Percentiles rank a stretch among this genome's conserved stretches.
phyloP scores from a whole-genome alignment of 2,888 invertebrate species.

The Conops quadrifasciatus region DNA sequence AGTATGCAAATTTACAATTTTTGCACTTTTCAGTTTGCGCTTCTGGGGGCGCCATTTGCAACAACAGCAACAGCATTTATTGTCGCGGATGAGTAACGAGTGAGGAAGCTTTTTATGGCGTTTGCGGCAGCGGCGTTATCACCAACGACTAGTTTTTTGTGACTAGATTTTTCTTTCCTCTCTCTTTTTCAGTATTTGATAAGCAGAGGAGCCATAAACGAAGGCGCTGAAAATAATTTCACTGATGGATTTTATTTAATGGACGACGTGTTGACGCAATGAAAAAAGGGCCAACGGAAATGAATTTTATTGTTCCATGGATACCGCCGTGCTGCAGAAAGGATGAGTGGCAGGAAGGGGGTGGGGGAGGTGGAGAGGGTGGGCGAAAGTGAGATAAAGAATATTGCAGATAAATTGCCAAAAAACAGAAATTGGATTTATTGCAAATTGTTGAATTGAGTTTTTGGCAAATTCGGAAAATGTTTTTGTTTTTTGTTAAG shows the following conservation, averaged over 20 bases:
- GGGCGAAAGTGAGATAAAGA: background rate
- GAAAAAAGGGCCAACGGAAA: conserved; percentile 13
- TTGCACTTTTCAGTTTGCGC: conserved; percentile 39
- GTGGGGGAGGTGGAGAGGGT: background rate
- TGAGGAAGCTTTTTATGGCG: conserved; percentile 61
- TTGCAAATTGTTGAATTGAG: conserved; percentile 1
- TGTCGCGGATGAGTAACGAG: conserved; percentile 62
- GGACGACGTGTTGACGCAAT: conserved; percentile 41
- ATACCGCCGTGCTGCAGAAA: background rate
- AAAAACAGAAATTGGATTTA: conserved; percentile 40
- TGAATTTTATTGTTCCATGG: conserved; percentile 13
- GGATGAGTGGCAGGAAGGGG: background rate
- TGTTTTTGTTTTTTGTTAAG: conserved; percentile 43
- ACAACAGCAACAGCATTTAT: conserved; percentile 44
- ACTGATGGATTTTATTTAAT: conserved; percentile 62
- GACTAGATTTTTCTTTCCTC: conserved; percentile 28
- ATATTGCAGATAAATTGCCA: conserved; percentile 50
- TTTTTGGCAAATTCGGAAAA: conserved; percentile 3
- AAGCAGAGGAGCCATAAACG: conserved; percentile 29
- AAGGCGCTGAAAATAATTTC: conserved; percentile 53
- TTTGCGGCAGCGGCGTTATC: conserved; percentile 41
- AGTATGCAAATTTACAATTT: conserved; percentile 56
- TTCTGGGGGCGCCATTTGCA: conserved; percentile 33
- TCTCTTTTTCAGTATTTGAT: background rate
- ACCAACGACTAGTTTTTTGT: background rate